Base-by-base conservation (phyloP, 2,797 vertebrate genomes). In the Protonibea diacanthus region DNA sequence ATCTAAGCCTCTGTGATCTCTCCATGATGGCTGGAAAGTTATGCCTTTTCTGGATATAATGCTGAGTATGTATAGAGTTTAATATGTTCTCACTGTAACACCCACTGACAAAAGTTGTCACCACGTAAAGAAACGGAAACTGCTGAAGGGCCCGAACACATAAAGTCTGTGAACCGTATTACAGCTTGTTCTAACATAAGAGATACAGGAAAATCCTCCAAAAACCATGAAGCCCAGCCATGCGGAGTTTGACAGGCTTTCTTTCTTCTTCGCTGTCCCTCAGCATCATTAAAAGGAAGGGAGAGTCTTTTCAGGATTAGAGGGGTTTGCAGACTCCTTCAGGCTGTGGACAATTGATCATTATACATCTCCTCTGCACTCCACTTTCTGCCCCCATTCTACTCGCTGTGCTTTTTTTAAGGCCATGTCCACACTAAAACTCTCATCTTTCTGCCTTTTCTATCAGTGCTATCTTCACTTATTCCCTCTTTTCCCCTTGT, bases 241-340 rank as follows among this genome's bases (percentile, higher is more conserved):
- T 62, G 62, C 6, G 0, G 57, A 56, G 57, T 68, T 56, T 82
- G 78, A 66, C 76, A 20, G 80, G 11, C 29, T 71, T 79, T 65
- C 64, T 82, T 72, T 76, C 51, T 80, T 78, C 79, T 55, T 63
- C 21, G 4, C 13, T 82, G 74, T 90, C 76, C 71, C 85, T 55
- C n/a, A 4, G 75, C 79, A 79, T 90, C 85, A 84, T 92, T 90
- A 86, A 88, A 80, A 76, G 62, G 55, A 75, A 75, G 69, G 65
- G 40, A 80, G 45, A 77, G 74, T 62, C 74, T 81, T 85, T 81
- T 78, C 51, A 48, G 87, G 78, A 89, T 92, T 82, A 89, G 60
- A 79, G 75, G 78, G 80, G 73, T 84, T 89, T 88, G 84, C 59
- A 71, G 66, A 56, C 61, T 64, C 77, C 69, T 82, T 82, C 65